Evolutionary conservation across 2,797 vertebrate species (phyloP).

Genomic region (Tympanoctomys barrerae): DNA sequence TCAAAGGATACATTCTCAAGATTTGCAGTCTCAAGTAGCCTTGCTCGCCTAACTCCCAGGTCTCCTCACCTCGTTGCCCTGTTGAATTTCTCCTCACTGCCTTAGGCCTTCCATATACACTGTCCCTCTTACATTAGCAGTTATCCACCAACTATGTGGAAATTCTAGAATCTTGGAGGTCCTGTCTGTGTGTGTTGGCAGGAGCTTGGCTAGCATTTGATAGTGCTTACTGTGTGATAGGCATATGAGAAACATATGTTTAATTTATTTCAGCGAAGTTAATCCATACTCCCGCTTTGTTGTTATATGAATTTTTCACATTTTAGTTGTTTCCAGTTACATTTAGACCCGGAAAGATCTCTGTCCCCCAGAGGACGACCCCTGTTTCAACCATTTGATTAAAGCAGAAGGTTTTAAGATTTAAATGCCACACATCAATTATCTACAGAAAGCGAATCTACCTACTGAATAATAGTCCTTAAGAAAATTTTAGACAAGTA

Average conservation of each 20-base stretch:
- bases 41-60: not conserved
- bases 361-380: not conserved
- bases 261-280: not conserved
- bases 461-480: not conserved
- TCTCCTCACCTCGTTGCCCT: not conserved
- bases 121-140: not conserved
- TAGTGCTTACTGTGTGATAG: not conserved
- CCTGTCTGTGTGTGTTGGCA: not conserved
- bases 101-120: not conserved
- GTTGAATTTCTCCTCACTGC: not conserved
- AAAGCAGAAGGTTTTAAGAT: not conserved
- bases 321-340: slow-evolving; percentile 41
- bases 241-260: not conserved
- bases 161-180: not conserved
- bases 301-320: not conserved
- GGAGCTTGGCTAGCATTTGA: not conserved
- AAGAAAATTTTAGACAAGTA: slow-evolving; percentile 22
- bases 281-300: not conserved
- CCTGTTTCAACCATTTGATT: not conserved
- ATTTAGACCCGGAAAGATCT: not conserved
- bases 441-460: slow-evolving; percentile 15
- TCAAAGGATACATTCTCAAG: not conserved
- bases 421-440: not conserved
- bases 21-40: not conserved
- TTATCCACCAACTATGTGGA: not conserved